These are phyloP conservation scores for Lates calcarifer DNA, from an alignment of 2,113 vertebrate genomes.

Conservation along the genomic window DNA sequence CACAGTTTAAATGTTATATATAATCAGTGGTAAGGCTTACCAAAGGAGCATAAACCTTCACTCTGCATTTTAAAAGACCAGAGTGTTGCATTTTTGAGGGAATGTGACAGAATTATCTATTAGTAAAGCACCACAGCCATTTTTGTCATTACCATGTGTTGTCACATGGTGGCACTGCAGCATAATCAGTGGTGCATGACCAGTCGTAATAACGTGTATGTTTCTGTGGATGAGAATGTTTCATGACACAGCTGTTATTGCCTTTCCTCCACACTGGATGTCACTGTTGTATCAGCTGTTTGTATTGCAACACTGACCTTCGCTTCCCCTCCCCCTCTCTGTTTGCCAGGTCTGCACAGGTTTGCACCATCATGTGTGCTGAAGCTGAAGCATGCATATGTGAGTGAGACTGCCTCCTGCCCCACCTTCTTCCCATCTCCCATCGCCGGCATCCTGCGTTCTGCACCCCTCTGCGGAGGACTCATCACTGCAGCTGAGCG, in stretches of 20 bases:
- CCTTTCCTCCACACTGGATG: slow-evolving; percentile 58
- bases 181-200: slow-evolving; percentile 21
- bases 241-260: slow-evolving; percentile 55
- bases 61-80: not conserved
- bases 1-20: no score
- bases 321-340: slow-evolving; percentile 64
- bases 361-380: slow-evolving; percentile 74
- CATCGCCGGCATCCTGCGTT: slow-evolving; percentile 19
- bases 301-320: slow-evolving; percentile 46
- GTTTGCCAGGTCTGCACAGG: slow-evolving; percentile 55
- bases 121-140: not conserved
- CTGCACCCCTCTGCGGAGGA: slow-evolving; percentile 39
- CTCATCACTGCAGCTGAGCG: slow-evolving; percentile 42
- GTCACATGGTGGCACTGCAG: slow-evolving; percentile 59
- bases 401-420: slow-evolving; percentile 58
- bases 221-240: not conserved
- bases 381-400: slow-evolving; percentile 64
- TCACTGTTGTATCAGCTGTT: slow-evolving; percentile 57
- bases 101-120: not conserved
- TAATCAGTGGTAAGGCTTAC: not conserved
- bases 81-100: not conserved
- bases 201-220: not conserved
- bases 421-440: slow-evolving; percentile 52
- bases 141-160: slow-evolving; percentile 16
- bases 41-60: not conserved